Percentiles rank a stretch among this genome's conserved stretches.
Conservation (phyloP, 2,113 vertebrate genomes). For the Apus apus region DNA sequence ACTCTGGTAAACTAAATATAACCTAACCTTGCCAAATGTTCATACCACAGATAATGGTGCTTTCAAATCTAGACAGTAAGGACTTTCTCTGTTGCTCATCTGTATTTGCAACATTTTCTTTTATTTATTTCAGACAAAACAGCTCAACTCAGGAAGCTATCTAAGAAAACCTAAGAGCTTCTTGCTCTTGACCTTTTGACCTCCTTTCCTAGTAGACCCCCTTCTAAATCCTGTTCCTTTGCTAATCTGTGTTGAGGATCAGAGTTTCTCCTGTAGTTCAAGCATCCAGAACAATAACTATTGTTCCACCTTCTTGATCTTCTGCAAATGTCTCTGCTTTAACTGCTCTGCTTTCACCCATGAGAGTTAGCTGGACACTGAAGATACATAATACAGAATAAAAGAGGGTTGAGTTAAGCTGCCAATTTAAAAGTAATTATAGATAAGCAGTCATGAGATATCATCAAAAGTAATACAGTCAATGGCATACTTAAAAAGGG, state of each 20-base stretch:
- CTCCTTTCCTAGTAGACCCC: not conserved
- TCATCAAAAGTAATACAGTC: not conserved
- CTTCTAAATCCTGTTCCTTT: not conserved
- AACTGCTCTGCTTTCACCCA: not conserved
- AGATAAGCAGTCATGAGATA: conserved; percentile 39
- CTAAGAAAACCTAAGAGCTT: not conserved
- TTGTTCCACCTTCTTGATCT: not conserved
- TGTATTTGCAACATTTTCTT: not conserved
- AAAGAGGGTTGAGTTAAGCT: not conserved
- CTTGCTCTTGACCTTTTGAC: not conserved
- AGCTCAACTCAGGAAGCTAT: not conserved
- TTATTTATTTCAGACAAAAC: not conserved
- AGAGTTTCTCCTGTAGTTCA: not conserved
- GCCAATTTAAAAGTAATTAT: not conserved
- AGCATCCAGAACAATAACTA: not conserved
- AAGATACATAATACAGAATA: not conserved
- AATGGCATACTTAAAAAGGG: not conserved
- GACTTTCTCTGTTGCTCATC: not conserved
- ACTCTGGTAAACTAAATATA: not conserved
- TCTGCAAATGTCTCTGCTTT: not conserved
- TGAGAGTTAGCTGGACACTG: not conserved
- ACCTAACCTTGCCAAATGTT: not conserved
- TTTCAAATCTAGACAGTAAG: not conserved
- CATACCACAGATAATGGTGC: not conserved
- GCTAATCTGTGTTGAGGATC: not conserved